A percentile compares a stretch with the other conserved stretches of the same genome.
Conservation (phyloP, 2,113 vertebrate species). For the Tetraodon nigroviridis region DNA sequence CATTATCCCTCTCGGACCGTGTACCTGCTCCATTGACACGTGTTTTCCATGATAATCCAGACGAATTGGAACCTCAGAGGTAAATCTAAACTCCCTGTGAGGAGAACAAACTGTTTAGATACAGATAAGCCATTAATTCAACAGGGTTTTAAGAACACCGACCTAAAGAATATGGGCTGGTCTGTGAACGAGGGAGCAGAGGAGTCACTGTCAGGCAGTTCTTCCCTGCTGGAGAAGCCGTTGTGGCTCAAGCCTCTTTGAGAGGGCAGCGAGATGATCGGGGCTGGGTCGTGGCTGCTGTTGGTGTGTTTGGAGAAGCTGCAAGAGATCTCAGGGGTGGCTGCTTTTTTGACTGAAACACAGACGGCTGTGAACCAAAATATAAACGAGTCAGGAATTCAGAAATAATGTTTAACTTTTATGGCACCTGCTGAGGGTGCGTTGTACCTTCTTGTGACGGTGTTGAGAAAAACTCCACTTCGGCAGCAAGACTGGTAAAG, state of each 20-base stretch:
- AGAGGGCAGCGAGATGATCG: slow-evolving; percentile 86
- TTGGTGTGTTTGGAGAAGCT: slow-evolving; percentile 83
- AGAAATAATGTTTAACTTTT: neutral
- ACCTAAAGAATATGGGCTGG: slow-evolving; percentile 97
- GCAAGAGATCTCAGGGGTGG: slow-evolving; percentile 85
- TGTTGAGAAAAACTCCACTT: slow-evolving; percentile 89
- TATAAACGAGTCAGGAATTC: neutral
- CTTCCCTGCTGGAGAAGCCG: slow-evolving; percentile 60
- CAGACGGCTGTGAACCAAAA: slow-evolving; percentile 53
- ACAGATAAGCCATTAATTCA: neutral
- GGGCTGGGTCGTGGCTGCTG: slow-evolving; percentile 78
- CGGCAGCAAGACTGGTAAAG: slow-evolving; percentile 88
- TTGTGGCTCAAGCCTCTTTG: slow-evolving; percentile 77
- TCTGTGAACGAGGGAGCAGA: slow-evolving; percentile 74
- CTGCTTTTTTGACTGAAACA: slow-evolving; percentile 68
- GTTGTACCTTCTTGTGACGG: slow-evolving; percentile 89
- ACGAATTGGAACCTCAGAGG: slow-evolving; percentile 93
- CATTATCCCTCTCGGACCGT: neutral
- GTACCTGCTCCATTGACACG: slow-evolving; percentile 82
- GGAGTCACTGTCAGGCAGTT: slow-evolving; percentile 62
- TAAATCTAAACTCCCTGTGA: slow-evolving; percentile 94
- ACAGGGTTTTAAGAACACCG: neutral
- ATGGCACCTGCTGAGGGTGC: neutral
- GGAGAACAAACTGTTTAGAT: slow-evolving; percentile 7
- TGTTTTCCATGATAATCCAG: slow-evolving; percentile 98